Conservation (phyloP, 2,797 vertebrate genomes). For the Pangasius krempfi region DNA sequence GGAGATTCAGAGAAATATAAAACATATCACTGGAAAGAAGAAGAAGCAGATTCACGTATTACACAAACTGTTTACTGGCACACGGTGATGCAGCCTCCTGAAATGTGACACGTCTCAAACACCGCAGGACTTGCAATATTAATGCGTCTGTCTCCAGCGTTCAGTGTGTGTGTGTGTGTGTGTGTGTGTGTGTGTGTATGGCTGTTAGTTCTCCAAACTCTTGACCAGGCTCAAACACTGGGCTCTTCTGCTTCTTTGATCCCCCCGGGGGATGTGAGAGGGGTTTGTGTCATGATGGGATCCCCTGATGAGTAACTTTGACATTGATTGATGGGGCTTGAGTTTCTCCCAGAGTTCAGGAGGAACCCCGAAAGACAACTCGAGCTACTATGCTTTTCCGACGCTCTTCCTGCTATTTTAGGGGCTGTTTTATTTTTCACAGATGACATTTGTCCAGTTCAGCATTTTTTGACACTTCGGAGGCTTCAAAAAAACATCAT, state of each 20-base stretch:
- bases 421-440: constrained; percentile 69
- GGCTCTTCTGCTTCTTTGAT: constrained; percentile 63
- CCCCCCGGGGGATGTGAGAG: constrained; percentile 56
- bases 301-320: constrained; percentile 70
- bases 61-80: constrained; percentile 35
- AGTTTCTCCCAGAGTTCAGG: constrained; percentile 58
- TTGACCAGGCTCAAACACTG: neutral
- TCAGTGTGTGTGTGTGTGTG: constrained; percentile 20
- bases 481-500: neutral
- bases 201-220: constrained; percentile 1
- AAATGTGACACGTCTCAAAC: constrained; percentile 50
- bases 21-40: constrained; percentile 15
- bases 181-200: constrained; percentile 22
- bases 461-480: constrained; percentile 52
- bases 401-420: constrained; percentile 65
- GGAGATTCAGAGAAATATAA: neutral
- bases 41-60: constrained; percentile 26
- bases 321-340: constrained; percentile 73
- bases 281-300: constrained; percentile 72
- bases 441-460: constrained; percentile 67
- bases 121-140: constrained; percentile 48
- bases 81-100: constrained; percentile 40
- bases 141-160: constrained; percentile 35
- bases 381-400: constrained; percentile 54
- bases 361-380: constrained; percentile 67